Evolutionary conservation across 64 coral and sea anemone genomes (phyloP).

Genomic region (Acropora tenuis): DNA sequence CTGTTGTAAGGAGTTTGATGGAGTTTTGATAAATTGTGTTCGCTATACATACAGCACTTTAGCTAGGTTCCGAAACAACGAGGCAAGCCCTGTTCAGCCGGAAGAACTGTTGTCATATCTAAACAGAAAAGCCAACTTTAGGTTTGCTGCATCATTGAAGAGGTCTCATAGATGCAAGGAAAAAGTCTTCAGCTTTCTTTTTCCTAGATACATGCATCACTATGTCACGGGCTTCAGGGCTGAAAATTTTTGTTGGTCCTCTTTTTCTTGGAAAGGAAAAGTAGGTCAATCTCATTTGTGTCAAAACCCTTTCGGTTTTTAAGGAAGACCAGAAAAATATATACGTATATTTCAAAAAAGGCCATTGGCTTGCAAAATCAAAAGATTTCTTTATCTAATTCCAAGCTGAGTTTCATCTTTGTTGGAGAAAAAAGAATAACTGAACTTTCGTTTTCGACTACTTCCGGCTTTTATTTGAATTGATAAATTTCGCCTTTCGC

Average conservation of each 20-base stretch:
- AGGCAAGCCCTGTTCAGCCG: no score
- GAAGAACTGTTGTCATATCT: no score
- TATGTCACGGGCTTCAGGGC: not conserved
- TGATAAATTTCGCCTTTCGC: no score
- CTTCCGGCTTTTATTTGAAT: not conserved
- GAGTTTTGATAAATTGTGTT: no score
- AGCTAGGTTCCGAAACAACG: no score
- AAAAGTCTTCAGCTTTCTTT: not conserved
- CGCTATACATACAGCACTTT: no score
- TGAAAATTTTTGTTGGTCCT: not conserved
- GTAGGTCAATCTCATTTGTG: no score
- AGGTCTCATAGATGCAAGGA: not conserved
- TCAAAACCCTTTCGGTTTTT: no score
- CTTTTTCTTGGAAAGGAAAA: not conserved
- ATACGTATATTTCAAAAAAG: not conserved
- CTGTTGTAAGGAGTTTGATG: no score
- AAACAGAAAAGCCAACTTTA: not conserved
- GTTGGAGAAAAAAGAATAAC: not conserved
- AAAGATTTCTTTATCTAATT: no score
- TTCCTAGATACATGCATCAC: not conserved
- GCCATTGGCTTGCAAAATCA: no score
- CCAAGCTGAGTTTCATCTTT: not conserved
- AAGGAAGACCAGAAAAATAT: no score
- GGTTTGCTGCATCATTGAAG: not conserved
- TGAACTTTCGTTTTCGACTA: not conserved